Evolutionary conservation across 2,888 invertebrate genomes (phyloP), one percentile per base, ranked within the genome.

Genomic region (Tipula lateralis): DNA sequence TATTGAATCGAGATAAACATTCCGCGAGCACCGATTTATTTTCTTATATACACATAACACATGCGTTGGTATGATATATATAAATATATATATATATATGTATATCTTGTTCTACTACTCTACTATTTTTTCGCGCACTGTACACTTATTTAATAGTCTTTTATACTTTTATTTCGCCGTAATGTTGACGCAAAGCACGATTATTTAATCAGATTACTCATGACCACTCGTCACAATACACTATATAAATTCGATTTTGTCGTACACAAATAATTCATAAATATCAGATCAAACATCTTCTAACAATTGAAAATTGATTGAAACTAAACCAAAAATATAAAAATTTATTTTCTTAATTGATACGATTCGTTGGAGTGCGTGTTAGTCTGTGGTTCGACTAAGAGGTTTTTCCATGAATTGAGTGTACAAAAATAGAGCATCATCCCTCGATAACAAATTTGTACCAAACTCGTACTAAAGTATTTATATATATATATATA

Each of bases 1-100:
- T 66, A 66, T 66, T 66, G 66, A 66, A 66, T 66, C 3, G 24
- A 66, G 66, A 66, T 66, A 66, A 66, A 66, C 66, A 66, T 66
- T 66, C n/a, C n/a, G n/a, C n/a, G 66, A 24, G 24, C 66, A 66
- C 24, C 7, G 66, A 66, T 24, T 66, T 44, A n/a, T 16, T 16
- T 44, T 44, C 44, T 44, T 44, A 66, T n/a, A 44, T 44, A 36
- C 12, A 12, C 36, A 36, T 36, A n/a, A 36, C 36, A 36, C 9
- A 12, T 9, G 36, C 12, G 1, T 36, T 36, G 12, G 36, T 36
- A 12, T 36, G 36, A 7, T 12, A 36, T 7, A 12, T 36, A 2
- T 12, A 12, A 36, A 12, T 36, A 6, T 36, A 36, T 36, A 36
- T 44, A 0, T 7, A 5, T n/a, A 44, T 32, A 32, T n/a, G n/a